Evolutionary conservation across 2,113 vertebrate species (phyloP), one percentile per base, ranked within the genome.

Genomic region (Pangasianodon hypophthalmus): DNA sequence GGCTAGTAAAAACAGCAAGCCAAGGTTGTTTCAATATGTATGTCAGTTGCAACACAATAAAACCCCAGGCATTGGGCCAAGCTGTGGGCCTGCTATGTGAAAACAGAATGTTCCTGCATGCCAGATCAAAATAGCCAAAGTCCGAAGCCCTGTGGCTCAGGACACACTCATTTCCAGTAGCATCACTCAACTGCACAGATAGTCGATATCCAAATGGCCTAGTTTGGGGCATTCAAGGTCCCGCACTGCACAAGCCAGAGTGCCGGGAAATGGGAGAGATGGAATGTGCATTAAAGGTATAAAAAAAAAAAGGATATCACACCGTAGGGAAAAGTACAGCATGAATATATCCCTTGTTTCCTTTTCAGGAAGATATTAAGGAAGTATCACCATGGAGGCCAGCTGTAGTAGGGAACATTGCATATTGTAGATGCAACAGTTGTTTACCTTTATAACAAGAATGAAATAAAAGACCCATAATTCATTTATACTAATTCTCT

Each of bases 121-220:
- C 14, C 44, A 48, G 44, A n/a, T 67, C 37, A 69, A 85, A 67
- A 69, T n/a, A 85, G 60, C 60, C 44, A 46, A 62, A 41, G 41
- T 44, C 24, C 0, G 18, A 67, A 85, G 84, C 58, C 19, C 60
- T 67, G 84, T 7, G 26, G 60, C n/a, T 67, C 84, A 48, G 58
- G 58, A 52, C 87, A 52, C 26, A 81, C 75, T 32, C 81, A 77
- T 71, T 84, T 84, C 81, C 52, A 60, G 67, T 52, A 50, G 26
- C 82, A 60, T 89, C 82, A 54, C 67, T 77, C 81, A 75, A 44
- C 29, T 48, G 67, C 67, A 54, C 67, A 24, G 80, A 73, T n/a
- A 41, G 67, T 75, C 88, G 13, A 71, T 84, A 84, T 89, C 60
- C n/a, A 84, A 88, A 84, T 7, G 8, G 50, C 11, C 10, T 37